Conservation (phyloP, 2,888 invertebrate genomes). For the Eulithis prunata region DNA sequence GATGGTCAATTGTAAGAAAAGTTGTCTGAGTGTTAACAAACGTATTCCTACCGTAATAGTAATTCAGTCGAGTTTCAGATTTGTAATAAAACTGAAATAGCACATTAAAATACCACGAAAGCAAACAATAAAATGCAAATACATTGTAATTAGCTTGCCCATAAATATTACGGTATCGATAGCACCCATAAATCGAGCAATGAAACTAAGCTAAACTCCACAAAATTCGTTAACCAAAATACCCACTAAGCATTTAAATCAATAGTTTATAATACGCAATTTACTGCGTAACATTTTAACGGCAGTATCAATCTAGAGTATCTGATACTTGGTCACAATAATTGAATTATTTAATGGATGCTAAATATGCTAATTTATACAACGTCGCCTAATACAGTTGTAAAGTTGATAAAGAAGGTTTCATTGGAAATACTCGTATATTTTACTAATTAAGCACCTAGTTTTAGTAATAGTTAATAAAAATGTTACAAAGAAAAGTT, state of each 20-base stretch:
- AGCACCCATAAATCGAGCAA: conserved; percentile 63
- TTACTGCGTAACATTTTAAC: conserved; percentile 39
- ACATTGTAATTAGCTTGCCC: conserved; percentile 61
- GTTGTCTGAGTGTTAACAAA: too few relatives aligned
- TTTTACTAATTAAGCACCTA: conserved; percentile 16
- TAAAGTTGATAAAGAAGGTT: conserved; percentile 24
- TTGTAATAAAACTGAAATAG: conserved; percentile 1
- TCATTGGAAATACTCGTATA: neutral
- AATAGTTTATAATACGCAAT: conserved; percentile 41
- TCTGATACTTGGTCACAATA: conserved; percentile 36
- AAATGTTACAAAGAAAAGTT: too few relatives aligned
- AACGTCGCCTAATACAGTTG: conserved; percentile 35
- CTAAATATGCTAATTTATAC: conserved; percentile 39
- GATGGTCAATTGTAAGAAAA: too few relatives aligned
- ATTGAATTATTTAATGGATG: conserved; percentile 38
- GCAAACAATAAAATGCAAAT: conserved; percentile 68
- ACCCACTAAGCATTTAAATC: conserved; percentile 54
- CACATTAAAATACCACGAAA: conserved; percentile 43
- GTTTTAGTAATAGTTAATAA: too few relatives aligned
- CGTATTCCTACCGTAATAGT: neutral
- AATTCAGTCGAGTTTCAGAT: neutral
- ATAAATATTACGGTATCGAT: conserved; percentile 63
- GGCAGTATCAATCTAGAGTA: conserved; percentile 28
- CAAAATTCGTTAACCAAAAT: conserved; percentile 58
- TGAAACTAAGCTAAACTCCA: conserved; percentile 60